phyloP scores from a whole-genome alignment of 2,113 vertebrate species.

The Ammodytes marinus region DNA sequence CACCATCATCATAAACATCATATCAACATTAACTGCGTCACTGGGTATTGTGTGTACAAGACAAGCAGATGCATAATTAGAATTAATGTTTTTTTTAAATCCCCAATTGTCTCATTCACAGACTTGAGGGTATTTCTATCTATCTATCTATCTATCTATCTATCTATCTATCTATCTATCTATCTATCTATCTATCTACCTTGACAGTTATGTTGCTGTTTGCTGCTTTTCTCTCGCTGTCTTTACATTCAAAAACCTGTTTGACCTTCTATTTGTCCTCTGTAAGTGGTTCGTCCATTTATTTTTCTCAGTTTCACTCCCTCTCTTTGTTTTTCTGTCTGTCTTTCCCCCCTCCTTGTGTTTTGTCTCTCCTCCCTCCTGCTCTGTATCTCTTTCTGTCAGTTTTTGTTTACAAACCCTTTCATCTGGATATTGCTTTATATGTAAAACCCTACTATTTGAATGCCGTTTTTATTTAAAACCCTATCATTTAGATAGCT shows the following conservation, averaged over 20 bases:
- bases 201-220: constrained; percentile 32
- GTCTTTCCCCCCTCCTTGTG: constrained; percentile 9
- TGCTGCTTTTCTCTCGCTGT: constrained; percentile 14
- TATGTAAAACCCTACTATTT: constrained; percentile 78
- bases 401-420: constrained; percentile 77
- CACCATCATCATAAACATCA: not conserved
- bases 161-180: constrained; percentile 38
- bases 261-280: constrained; percentile 77
- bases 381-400: constrained; percentile 57
- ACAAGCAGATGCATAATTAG: not conserved
- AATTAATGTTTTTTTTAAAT: not conserved
- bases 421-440: constrained; percentile 77
- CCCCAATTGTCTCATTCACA: not conserved
- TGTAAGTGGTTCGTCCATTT: constrained; percentile 56
- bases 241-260: constrained; percentile 42
- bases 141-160: constrained; percentile 36
- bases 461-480: constrained; percentile 75
- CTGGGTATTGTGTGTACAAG: not conserved
- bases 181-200: constrained; percentile 54
- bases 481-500: constrained; percentile 77
- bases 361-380: constrained; percentile 43
- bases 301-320: constrained; percentile 39
- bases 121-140: no score
- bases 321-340: constrained; percentile 48
- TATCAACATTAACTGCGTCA: not conserved